Evolutionary conservation across 2,888 invertebrate genomes (phyloP).

Genomic region (Glomeris marginata): DNA sequence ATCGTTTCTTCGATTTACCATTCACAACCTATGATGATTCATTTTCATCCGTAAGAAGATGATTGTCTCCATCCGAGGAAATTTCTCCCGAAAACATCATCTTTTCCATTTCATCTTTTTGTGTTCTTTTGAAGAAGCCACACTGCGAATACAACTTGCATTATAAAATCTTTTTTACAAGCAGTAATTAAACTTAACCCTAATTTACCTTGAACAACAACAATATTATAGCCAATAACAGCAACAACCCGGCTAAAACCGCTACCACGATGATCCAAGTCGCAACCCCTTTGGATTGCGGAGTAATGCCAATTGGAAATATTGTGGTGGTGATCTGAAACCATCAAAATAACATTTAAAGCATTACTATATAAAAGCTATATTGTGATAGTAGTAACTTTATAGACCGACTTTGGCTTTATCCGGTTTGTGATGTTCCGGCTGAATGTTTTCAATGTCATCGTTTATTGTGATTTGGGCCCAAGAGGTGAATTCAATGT

Average conservation of each 20-base stretch:
- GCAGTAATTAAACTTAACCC: not conserved
- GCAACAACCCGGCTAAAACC: constrained; percentile 5
- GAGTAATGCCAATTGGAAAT: constrained; percentile 7
- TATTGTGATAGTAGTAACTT: not conserved
- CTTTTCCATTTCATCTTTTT: not conserved
- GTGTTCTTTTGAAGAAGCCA: constrained; percentile 10
- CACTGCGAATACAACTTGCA: not conserved
- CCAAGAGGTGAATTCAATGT: too few relatives aligned
- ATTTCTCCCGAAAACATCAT: not conserved
- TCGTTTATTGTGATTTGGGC: too few relatives aligned
- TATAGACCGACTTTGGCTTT: too few relatives aligned
- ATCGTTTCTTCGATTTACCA: too few relatives aligned
- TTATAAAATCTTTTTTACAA: not conserved
- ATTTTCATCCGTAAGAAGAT: too few relatives aligned
- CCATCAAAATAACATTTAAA: not conserved
- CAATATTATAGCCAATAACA: constrained; percentile 1
- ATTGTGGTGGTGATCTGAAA: constrained; percentile 7
- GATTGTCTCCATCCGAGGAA: too few relatives aligned
- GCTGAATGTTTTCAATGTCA: too few relatives aligned
- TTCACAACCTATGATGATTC: too few relatives aligned
- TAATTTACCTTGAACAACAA: constrained; percentile 9
- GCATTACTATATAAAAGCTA: too few relatives aligned
- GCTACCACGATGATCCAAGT: constrained; percentile 10
- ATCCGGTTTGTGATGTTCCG: too few relatives aligned
- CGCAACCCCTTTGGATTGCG: constrained; percentile 3